Conservation (phyloP, 2,113 vertebrate species). For the Carollia perspicillata region DNA sequence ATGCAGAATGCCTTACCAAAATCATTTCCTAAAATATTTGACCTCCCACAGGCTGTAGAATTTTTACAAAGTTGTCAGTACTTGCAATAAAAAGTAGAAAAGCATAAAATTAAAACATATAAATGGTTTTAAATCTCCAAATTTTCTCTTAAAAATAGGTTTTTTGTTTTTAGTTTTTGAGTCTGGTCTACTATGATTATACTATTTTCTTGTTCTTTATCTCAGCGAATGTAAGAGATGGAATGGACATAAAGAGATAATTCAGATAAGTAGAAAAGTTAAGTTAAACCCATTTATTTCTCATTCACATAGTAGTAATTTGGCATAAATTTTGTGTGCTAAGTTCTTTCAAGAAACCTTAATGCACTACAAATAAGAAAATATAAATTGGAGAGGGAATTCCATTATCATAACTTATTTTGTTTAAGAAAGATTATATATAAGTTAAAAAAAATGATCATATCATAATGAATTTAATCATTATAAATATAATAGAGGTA, state of each 20-base stretch:
- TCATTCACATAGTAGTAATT: conserved; percentile 65
- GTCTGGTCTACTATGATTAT: conserved; percentile 21
- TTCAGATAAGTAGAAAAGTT: conserved; percentile 73
- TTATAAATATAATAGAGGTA: conserved; percentile 42
- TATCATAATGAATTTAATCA: conserved; percentile 60
- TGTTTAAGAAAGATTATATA: conserved; percentile 59
- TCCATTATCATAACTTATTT: conserved; percentile 50
- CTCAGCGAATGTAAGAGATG: conserved; percentile 57
- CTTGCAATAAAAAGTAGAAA: background rate
- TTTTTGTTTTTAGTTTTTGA: background rate
- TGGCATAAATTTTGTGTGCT: conserved; percentile 58
- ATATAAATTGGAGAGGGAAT: conserved; percentile 63
- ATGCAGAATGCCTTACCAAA: background rate
- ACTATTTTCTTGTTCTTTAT: conserved; percentile 67
- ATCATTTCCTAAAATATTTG: background rate
- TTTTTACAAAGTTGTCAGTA: background rate
- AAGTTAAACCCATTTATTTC: conserved; percentile 77
- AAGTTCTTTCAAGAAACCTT: conserved; percentile 65
- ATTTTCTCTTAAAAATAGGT: no score
- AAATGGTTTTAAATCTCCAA: background rate
- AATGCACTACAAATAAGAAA: conserved; percentile 58
- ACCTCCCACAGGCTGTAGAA: background rate
- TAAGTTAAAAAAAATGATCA: conserved; percentile 63
- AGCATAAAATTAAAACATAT: background rate
- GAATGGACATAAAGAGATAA: conserved; percentile 59